Conservation (phyloP, 2,888 invertebrate species). For the Neoscelio sp. region DNA sequence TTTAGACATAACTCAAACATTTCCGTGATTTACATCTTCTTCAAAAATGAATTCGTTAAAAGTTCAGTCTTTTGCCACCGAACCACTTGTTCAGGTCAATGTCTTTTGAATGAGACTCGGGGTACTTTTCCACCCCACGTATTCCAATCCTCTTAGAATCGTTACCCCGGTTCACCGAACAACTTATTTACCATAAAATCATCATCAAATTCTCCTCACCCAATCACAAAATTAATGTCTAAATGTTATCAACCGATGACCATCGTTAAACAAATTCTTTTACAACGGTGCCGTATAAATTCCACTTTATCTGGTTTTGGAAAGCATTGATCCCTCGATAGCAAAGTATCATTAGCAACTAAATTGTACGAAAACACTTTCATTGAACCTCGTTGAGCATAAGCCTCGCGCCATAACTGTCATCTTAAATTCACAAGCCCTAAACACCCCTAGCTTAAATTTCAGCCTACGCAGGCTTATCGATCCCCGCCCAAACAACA, state of each 20-base stretch:
- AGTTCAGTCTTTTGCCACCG: conserved; percentile 12
- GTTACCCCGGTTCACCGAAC: conserved; percentile 26
- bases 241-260: no score
- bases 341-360: conserved; percentile 12
- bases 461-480: conserved; percentile 49
- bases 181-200: no score
- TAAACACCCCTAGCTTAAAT: conserved; percentile 45
- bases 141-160: no score
- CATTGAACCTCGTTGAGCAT: conserved; percentile 23
- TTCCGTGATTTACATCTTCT: background rate
- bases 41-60: conserved; percentile 24
- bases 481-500: conserved; percentile 49
- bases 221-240: no score
- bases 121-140: conserved; percentile 27
- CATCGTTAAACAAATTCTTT: background rate
- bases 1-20: no score
- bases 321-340: conserved; percentile 25
- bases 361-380: conserved; percentile 26
- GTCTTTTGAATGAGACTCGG: conserved; percentile 32
- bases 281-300: conserved; percentile 5
- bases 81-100: conserved; percentile 32
- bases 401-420: conserved; percentile 34
- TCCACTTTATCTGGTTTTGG: conserved; percentile 16
- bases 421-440: conserved; percentile 47
- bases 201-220: conserved; percentile 30